A percentile compares a stretch with the other conserved stretches of the same genome.
Conservation (phyloP, 2,113 vertebrate genomes). For the Oncorhynchus masou region DNA sequence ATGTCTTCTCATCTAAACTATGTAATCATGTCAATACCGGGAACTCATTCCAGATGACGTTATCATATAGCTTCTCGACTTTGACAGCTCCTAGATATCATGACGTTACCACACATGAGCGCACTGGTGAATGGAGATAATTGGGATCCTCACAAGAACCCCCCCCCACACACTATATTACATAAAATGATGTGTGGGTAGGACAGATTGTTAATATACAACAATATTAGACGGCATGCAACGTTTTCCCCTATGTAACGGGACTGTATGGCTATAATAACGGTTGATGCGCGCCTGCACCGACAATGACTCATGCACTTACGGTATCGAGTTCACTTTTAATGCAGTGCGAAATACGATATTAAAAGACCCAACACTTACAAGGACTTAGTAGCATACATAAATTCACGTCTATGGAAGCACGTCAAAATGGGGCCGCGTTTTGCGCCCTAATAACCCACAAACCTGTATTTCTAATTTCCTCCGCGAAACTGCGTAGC, state of each 20-base stretch:
- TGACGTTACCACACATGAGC: conserved; percentile 52
- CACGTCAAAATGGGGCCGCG: not conserved
- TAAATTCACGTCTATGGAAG: not conserved
- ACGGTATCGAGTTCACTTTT: not conserved
- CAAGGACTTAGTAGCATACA: not conserved
- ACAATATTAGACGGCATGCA: not conserved
- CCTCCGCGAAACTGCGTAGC: not conserved
- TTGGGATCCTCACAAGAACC: conserved; percentile 8
- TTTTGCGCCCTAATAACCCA: not conserved
- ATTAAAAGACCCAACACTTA: not conserved
- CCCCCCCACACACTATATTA: not conserved
- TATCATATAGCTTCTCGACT: conserved; percentile 26
- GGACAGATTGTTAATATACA: not conserved
- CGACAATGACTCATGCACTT: not conserved
- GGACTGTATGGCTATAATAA: not conserved
- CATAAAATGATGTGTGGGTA: not conserved
- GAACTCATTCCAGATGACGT: conserved; percentile 51
- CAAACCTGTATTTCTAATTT: not conserved
- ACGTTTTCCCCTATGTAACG: not conserved
- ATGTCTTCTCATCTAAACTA: not conserved
- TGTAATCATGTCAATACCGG: not conserved
- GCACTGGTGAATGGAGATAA: conserved; percentile 8
- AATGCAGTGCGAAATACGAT: not conserved
- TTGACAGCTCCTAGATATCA: conserved; percentile 29
- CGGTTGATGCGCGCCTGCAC: not conserved